These are phyloP conservation scores for Leptinotarsa haldemani DNA, from an alignment of 2,888 invertebrate species.

Conservation along the genomic window DNA sequence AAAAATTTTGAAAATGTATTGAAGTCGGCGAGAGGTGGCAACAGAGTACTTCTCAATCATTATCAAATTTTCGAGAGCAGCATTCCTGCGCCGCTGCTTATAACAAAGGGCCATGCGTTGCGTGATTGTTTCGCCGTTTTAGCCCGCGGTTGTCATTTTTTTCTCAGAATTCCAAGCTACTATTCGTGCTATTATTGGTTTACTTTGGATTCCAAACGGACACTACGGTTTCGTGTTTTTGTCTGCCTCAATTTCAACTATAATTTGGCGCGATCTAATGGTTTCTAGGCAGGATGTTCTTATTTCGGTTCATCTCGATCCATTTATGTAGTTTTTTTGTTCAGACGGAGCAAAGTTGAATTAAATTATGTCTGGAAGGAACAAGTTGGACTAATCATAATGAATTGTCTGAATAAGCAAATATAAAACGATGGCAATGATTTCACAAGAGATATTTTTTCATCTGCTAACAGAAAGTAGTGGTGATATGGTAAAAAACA, in stretches of 20 bases:
- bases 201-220: conserved; percentile 37
- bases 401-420: neutral
- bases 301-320: conserved; percentile 18
- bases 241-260: conserved; percentile 19
- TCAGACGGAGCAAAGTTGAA: neutral
- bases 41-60: conserved; percentile 12
- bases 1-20: neutral
- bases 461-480: neutral
- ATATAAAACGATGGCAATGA: neutral
- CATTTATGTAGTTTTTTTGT: conserved; percentile 15
- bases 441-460: neutral
- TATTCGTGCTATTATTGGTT: conserved; percentile 46
- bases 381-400: too few species aligned
- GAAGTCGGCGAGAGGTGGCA: neutral
- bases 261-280: conserved; percentile 24
- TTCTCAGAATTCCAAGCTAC: conserved; percentile 51
- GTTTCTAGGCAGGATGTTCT: conserved; percentile 15
- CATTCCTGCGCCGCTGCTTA: conserved; percentile 31
- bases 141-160: conserved; percentile 60
- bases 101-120: conserved; percentile 47
- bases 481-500: too few species aligned
- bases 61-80: conserved; percentile 30
- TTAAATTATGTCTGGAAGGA: neutral
- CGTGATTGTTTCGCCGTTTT: conserved; percentile 59
- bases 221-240: conserved; percentile 28